Evolutionary conservation across 2,113 vertebrate species (phyloP).

Genomic region (Tor tambroides): DNA sequence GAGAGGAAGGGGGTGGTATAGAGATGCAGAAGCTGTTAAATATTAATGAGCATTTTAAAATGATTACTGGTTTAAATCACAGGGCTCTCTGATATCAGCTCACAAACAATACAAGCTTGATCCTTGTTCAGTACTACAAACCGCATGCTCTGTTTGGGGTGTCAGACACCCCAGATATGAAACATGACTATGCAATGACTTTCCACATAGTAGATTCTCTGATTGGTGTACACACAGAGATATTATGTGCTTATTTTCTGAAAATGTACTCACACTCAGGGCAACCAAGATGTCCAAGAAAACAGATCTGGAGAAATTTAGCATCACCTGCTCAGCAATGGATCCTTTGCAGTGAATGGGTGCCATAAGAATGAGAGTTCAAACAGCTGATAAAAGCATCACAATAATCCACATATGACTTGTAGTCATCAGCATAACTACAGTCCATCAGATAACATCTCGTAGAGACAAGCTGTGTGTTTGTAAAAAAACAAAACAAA

Average conservation of each 20-base stretch:
- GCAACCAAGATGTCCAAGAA: too few species aligned
- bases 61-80: background rate
- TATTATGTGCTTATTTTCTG: background rate
- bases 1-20: background rate
- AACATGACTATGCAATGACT: background rate
- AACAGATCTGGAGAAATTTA: too few species aligned
- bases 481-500: too few species aligned
- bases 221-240: background rate
- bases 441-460: too few species aligned
- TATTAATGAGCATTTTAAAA: constrained; percentile 34
- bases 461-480: too few species aligned
- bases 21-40: constrained; percentile 27
- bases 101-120: background rate
- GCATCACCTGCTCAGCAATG: too few species aligned
- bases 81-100: background rate
- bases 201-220: background rate
- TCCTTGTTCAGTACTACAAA: background rate
- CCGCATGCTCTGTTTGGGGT: background rate
- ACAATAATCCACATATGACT: too few species aligned
- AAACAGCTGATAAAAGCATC: too few species aligned
- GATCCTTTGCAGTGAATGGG: too few species aligned
- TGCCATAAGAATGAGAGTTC: too few species aligned
- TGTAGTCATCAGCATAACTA: too few species aligned
- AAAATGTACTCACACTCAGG: too few species aligned
- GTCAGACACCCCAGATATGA: background rate